Evolutionary conservation across 2,113 vertebrate genomes (phyloP).

Genomic region (Chauna torquata): DNA sequence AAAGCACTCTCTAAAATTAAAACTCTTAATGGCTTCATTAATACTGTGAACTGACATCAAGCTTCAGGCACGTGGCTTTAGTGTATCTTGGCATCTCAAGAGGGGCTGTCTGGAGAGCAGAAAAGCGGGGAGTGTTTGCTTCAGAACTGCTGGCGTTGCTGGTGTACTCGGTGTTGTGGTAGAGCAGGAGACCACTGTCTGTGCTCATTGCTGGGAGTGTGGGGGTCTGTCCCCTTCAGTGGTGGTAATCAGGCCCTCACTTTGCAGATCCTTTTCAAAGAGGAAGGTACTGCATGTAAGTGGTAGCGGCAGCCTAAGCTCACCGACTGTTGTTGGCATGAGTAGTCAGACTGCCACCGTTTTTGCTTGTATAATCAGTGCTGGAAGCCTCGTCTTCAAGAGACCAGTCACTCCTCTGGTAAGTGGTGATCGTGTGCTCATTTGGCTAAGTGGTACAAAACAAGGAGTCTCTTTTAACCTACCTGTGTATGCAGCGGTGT

Average conservation of each 20-base stretch:
- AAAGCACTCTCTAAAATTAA: constrained; percentile 48
- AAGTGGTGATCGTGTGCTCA: background rate
- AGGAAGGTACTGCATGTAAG: background rate
- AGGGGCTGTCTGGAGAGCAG: background rate
- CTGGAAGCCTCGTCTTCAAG: background rate
- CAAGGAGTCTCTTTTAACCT: background rate
- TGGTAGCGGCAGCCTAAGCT: background rate
- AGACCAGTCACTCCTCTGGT: background rate
- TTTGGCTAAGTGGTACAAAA: background rate
- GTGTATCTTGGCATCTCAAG: background rate
- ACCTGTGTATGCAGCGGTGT: background rate
- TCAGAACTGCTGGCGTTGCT: background rate
- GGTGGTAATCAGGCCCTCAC: background rate
- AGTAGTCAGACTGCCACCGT: background rate
- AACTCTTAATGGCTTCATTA: constrained; percentile 49
- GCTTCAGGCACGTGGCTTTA: background rate
- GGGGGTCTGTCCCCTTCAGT: background rate
- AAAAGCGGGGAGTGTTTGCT: background rate
- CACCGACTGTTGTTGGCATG: background rate
- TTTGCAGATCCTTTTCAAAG: background rate
- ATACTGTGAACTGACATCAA: constrained; percentile 18
- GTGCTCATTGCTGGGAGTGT: background rate
- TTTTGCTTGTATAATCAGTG: background rate
- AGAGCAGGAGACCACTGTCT: background rate
- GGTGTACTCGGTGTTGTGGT: background rate